Base-by-base conservation (phyloP, 2,113 vertebrate genomes). In the Bothrops jararaca region DNA sequence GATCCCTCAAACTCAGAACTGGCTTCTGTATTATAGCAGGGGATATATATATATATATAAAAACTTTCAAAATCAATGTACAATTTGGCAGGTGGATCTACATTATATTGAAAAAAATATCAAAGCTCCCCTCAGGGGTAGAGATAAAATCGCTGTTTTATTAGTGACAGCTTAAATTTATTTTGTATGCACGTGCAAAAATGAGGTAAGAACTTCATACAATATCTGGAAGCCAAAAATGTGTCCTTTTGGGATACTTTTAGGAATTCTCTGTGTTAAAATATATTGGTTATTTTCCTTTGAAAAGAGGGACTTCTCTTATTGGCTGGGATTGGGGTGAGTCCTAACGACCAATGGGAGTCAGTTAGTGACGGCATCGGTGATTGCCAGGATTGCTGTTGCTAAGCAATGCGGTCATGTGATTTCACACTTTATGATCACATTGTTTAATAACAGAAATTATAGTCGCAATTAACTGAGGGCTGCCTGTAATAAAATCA, bases 201-300 rank as follows among this genome's bases (percentile, higher is more conserved):
- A 34, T 90, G 87, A 94, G 56, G 74, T 94, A 91, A 94, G 93
- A 95, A 94, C 85, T 93, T 29, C 3, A 64, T 90, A 69, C 1
- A 86, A 39, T 29, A 64, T 42, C 93, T 95, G 92, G 89, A 90
- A 94, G 86, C 85, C 90, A 94, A 45, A 94, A 90, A 52, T 91
- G 91, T 91, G 93, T 93, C 85, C 24, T 23, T 93, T 96, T 95
- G 69, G 29, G 92, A 8, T 64, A 90, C 94, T 92, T 92, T 94
- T 50, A 91, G 89, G 89, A 90, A 58, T 93, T 92, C 95, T n/a
- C 42, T 90, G 92, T 94, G 95, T 89, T 94, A 34, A 74, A 45
- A 92, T 64, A 64, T 24, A 91, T 91, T 93, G 91, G n/a, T 80
- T 94, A 91, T 91, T 90, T 58, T 45, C 15, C 64, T 74, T 74